These are phyloP conservation scores for Virgularia gustaviana DNA, from an alignment of 92 coral and sea anemone genomes.

Conservation along the genomic window DNA sequence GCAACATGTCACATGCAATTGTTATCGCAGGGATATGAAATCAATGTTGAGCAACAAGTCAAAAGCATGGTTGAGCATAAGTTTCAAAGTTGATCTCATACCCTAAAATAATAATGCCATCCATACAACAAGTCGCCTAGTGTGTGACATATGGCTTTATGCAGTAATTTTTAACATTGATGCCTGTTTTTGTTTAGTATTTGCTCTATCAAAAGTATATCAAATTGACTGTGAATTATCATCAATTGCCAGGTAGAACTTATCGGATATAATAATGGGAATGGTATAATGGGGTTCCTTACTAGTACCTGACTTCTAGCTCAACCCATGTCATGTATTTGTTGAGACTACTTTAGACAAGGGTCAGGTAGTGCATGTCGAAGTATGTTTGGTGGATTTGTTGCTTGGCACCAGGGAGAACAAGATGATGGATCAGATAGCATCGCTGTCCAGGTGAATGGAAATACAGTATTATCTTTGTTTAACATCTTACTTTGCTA, in stretches of 20 bases:
- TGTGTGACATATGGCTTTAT: no score
- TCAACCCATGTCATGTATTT: no score
- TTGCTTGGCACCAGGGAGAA: constrained; percentile 77
- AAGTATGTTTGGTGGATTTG: constrained; percentile 95
- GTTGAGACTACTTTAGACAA: no score
- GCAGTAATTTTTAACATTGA: no score
- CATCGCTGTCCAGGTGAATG: constrained; percentile 75
- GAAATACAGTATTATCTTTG: background rate
- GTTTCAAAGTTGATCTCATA: no score
- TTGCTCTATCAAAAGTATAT: constrained; percentile 8
- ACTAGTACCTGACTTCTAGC: no score
- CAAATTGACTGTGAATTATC: constrained; percentile 15
- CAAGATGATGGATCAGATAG: constrained; percentile 77
- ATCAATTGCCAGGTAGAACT: background rate
- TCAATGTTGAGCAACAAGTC: background rate
- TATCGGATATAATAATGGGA: background rate
- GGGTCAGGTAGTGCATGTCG: constrained; percentile 99
- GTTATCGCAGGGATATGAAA: background rate
- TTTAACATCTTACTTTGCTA: constrained; percentile 1
- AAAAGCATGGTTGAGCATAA: background rate
- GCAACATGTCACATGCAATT: background rate
- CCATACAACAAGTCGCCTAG: no score
- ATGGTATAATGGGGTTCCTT: background rate
- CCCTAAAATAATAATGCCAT: no score
- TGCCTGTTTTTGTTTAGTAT: background rate